Evolutionary conservation across 2,113 vertebrate genomes (phyloP).

Genomic region (Tonatia bakeri): DNA sequence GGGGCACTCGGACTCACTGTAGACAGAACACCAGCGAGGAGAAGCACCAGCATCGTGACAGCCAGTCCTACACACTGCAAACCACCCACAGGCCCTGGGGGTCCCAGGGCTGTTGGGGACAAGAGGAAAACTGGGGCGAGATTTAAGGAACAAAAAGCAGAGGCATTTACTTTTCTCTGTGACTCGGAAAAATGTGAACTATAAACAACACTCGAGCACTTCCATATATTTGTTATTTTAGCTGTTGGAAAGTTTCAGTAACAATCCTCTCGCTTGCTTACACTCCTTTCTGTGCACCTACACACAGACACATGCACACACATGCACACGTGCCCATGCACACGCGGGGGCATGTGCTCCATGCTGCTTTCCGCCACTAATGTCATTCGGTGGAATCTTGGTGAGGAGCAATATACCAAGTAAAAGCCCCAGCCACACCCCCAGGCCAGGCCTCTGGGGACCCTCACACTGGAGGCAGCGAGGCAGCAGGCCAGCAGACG

Average conservation of each 20-base stretch:
- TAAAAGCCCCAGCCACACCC: not conserved
- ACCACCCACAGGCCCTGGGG: not conserved
- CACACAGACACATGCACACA: not conserved
- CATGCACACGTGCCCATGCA: not conserved
- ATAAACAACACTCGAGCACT: not conserved
- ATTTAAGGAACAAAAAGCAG: not conserved
- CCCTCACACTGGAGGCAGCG: not conserved
- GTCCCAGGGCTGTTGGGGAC: not conserved
- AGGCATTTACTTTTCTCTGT: not conserved
- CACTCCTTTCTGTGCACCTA: not conserved
- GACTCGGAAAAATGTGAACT: not conserved
- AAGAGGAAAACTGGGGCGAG: not conserved
- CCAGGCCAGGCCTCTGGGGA: not conserved
- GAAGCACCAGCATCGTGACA: not conserved
- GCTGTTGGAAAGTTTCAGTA: not conserved
- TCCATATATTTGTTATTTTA: not conserved
- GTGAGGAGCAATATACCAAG: not conserved
- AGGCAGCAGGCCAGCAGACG: not conserved
- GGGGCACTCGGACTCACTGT: no score
- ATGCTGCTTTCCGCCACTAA: not conserved
- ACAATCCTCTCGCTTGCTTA: not conserved
- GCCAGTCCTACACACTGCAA: not conserved
- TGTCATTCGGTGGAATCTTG: not conserved
- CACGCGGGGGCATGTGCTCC: not conserved
- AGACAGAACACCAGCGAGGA: not conserved